These are phyloP conservation scores for Thripadectes ignobilis DNA, from an alignment of 2,797 vertebrate species.

Conservation along the genomic window DNA sequence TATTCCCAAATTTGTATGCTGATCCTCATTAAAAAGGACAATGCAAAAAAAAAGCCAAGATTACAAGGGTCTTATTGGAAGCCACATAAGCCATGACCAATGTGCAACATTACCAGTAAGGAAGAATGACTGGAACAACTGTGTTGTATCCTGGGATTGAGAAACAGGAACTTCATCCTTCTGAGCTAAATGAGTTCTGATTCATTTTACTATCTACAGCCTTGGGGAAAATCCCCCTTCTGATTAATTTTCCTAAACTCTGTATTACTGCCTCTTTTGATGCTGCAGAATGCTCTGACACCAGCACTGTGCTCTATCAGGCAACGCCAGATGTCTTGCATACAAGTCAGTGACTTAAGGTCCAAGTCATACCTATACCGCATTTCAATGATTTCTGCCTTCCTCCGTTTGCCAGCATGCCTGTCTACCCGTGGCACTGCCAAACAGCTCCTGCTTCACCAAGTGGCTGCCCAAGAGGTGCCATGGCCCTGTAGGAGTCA, in stretches of 20 bases:
- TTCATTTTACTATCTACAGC: conserved; percentile 15
- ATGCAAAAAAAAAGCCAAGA: background rate
- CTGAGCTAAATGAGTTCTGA: background rate
- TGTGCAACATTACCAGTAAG: background rate
- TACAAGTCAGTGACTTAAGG: background rate
- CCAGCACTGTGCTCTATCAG: background rate
- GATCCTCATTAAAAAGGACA: background rate
- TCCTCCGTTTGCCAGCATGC: rapidly evolving
- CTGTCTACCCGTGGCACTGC: background rate
- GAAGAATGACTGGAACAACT: background rate
- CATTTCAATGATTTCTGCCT: background rate
- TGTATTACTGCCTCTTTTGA: background rate
- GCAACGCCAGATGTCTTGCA: background rate
- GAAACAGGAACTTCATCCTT: background rate
- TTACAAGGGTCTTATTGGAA: background rate
- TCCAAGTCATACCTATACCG: background rate
- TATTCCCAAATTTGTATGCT: background rate
- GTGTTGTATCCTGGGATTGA: background rate
- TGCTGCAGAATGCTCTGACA: background rate
- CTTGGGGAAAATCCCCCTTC: background rate
- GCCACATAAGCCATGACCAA: background rate
- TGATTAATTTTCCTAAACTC: conserved; percentile 14
- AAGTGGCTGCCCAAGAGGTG: background rate
- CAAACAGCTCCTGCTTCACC: background rate
- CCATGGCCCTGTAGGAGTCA: background rate